Percentiles rank a stretch among this genome's conserved stretches.
These are phyloP conservation scores for Hyperopisus bebe DNA, from an alignment of 2,113 vertebrate genomes.

Conservation along the genomic window DNA sequence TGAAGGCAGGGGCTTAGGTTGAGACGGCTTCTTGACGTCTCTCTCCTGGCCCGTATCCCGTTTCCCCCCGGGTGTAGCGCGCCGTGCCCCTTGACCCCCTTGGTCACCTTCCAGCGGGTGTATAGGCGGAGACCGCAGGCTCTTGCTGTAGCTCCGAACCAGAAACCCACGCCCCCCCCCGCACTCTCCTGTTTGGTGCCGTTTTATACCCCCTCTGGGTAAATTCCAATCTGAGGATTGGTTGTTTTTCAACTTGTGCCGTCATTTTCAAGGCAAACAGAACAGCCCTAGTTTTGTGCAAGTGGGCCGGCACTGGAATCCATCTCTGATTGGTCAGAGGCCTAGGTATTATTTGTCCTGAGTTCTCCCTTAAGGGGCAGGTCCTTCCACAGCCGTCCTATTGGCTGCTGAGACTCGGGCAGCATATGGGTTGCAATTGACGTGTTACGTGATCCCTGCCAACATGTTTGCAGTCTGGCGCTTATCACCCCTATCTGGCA, in stretches of 20 bases:
- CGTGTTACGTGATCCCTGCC: neutral
- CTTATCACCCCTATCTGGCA: neutral
- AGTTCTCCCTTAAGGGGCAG: conserved; percentile 2
- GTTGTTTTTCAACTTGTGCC: neutral
- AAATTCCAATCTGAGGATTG: neutral
- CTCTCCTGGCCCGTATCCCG: neutral
- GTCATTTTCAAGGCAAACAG: neutral
- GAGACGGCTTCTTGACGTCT: neutral
- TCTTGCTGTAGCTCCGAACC: neutral
- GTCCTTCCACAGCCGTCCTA: conserved; percentile 12
- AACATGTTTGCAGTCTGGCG: neutral
- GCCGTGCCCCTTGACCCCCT: neutral
- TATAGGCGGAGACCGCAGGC: too few relatives aligned
- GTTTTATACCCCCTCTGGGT: neutral
- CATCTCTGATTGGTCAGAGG: neutral
- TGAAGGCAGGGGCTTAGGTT: neutral
- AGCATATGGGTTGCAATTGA: neutral
- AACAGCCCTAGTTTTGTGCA: neutral
- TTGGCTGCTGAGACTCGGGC: conserved; percentile 24
- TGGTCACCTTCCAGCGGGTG: neutral
- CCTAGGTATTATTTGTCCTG: neutral
- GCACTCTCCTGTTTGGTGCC: neutral
- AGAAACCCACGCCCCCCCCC: neutral
- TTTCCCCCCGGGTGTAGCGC: neutral
- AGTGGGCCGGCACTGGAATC: neutral